Conservation (phyloP, 2,797 vertebrate genomes). For the Dipus sagitta region DNA sequence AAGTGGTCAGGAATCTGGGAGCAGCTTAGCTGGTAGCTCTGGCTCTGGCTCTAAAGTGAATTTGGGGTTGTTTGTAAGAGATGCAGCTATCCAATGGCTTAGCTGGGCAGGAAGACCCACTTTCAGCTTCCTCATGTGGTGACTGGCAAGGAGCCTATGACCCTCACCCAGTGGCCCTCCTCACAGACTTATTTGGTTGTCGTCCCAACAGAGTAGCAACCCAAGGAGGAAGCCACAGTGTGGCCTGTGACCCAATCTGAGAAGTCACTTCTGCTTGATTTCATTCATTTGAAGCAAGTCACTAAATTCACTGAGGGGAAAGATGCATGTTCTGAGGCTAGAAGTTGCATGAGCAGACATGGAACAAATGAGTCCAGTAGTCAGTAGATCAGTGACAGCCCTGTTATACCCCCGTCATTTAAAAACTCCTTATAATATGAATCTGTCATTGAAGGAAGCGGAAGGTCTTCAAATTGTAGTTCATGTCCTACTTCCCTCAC, state of each 20-base stretch:
- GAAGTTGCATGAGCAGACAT: background rate
- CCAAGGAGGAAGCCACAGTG: background rate
- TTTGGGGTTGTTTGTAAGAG: background rate
- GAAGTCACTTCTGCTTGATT: background rate
- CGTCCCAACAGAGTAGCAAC: background rate
- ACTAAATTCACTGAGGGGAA: background rate
- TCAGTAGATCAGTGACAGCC: background rate
- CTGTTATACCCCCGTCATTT: background rate
- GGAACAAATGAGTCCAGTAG: background rate
- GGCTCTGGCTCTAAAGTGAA: background rate
- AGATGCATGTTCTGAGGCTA: background rate
- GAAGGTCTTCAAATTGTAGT: background rate
- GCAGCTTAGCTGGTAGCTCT: background rate
- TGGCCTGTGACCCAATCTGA: background rate
- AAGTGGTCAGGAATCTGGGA: background rate
- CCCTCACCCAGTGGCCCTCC: background rate
- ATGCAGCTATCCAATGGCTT: background rate
- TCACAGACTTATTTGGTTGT: background rate
- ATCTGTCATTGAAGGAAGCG: background rate
- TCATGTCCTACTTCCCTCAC: background rate
- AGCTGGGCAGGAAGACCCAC: background rate
- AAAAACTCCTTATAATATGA: background rate
- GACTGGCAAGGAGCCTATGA: background rate
- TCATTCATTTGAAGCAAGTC: slow-evolving; percentile 11
- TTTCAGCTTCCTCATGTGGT: background rate